Conservation (phyloP, 2,113 vertebrate genomes). For the Oncorhynchus clarkii region DNA sequence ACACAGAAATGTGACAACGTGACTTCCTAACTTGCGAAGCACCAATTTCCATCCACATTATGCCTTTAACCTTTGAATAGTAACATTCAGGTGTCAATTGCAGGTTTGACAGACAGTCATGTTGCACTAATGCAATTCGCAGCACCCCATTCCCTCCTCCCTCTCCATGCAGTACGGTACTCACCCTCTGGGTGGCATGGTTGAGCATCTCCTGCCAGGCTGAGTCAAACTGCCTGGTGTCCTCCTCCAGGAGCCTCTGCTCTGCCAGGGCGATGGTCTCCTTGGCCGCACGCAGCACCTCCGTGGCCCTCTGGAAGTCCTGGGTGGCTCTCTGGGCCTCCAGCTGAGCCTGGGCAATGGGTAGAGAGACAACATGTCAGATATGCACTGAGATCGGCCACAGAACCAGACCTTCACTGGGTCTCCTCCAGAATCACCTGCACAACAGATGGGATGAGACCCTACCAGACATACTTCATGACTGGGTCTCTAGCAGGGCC, state of each 20-base stretch:
- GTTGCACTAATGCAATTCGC: background rate
- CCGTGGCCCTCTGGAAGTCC: slow-evolving; percentile 93
- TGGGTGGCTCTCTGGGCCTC: slow-evolving; percentile 93
- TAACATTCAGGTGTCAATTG: too few relatives aligned
- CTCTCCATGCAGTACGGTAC: background rate
- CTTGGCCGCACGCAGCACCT: slow-evolving; percentile 91
- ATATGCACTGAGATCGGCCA: background rate
- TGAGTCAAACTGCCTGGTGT: slow-evolving; percentile 92
- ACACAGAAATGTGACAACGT: too few relatives aligned
- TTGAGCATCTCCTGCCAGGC: slow-evolving; percentile 99
- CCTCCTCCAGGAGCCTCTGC: slow-evolving; percentile 91
- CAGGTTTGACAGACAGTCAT: background rate
- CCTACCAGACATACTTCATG: background rate
- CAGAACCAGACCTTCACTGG: background rate
- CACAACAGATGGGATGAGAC: too few relatives aligned
- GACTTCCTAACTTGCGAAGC: too few relatives aligned
- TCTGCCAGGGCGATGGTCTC: slow-evolving; percentile 95
- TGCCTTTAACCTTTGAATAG: background rate
- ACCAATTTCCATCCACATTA: too few relatives aligned
- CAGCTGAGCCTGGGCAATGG: slow-evolving; percentile 80
- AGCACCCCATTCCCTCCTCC: background rate
- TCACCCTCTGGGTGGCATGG: slow-evolving; percentile 92
- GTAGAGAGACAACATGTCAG: slow-evolving; percentile 1
- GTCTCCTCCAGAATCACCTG: too few relatives aligned
- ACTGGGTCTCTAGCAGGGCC: slow-evolving; percentile 91